Conservation (phyloP, 2,797 vertebrate species). For the Siniperca undulata region DNA sequence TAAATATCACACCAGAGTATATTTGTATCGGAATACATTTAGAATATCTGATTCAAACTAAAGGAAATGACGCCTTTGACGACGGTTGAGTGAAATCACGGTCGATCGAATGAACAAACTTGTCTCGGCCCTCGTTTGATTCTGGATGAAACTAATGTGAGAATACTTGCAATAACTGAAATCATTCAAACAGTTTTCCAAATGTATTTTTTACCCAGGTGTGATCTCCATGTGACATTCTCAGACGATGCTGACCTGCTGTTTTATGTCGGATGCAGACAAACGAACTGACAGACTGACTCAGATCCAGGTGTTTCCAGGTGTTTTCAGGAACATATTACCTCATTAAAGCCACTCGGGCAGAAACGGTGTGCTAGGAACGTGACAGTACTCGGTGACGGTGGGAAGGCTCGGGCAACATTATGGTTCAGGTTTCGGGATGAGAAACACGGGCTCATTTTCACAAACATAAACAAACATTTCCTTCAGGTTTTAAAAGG, state of each 20-base stretch:
- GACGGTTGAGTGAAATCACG: neutral
- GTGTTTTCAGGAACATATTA: conserved; percentile 89
- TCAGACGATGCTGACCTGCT: neutral
- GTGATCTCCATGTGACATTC: neutral
- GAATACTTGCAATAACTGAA: conserved; percentile 5
- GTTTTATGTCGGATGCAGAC: conserved; percentile 1
- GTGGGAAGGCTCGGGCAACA: neutral
- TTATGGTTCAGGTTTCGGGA: neutral
- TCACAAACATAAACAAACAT: too few species aligned
- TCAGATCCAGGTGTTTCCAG: conserved; percentile 85
- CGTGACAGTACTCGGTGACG: neutral
- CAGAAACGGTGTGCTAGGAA: conserved; percentile 48
- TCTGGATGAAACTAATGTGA: neutral
- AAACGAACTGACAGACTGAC: conserved; percentile 55
- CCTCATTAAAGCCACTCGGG: conserved; percentile 87
- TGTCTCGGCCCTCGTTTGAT: neutral
- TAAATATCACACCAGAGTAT: neutral
- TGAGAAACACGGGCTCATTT: neutral
- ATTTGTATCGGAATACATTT: neutral
- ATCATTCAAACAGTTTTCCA: neutral
- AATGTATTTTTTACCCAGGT: neutral
- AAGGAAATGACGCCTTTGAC: neutral
- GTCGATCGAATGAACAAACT: too few species aligned
- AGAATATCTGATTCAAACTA: neutral
- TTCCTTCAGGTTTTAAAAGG: neutral